phyloP scores from a whole-genome alignment of 2,797 vertebrate species.

The Oryzias sinensis region DNA sequence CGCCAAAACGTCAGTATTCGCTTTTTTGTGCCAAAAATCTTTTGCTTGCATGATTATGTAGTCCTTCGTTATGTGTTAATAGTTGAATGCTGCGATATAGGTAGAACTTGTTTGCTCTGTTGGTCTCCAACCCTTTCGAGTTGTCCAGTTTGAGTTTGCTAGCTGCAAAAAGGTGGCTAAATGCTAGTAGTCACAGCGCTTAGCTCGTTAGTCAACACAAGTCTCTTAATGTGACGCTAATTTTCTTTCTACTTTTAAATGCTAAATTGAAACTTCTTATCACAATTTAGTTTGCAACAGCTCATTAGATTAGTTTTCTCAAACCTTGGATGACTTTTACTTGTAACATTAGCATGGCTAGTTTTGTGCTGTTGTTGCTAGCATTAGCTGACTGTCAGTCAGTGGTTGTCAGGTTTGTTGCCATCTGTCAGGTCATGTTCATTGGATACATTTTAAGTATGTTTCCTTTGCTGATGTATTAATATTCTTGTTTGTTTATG shows the following conservation, averaged over 20 bases:
- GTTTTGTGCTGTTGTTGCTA: constrained; percentile 37
- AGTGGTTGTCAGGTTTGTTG: constrained; percentile 29
- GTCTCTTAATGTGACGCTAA: neutral
- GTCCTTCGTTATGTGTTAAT: fast-evolving
- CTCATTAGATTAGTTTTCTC: neutral
- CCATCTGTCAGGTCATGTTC: constrained; percentile 24
- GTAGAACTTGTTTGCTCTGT: neutral
- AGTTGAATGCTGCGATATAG: fast-evolving
- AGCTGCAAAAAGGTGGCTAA: constrained; percentile 40
- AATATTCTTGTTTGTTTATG: fast-evolving
- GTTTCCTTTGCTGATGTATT: neutral
- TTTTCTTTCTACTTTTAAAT: fast-evolving
- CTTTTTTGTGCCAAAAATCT: constrained; percentile 17
- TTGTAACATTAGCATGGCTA: constrained; percentile 20
- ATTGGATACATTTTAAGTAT: neutral
- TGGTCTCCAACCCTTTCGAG: constrained; percentile 6
- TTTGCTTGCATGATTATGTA: fast-evolving
- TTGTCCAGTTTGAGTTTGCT: constrained; percentile 42
- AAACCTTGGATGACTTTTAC: neutral
- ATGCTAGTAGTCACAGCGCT: constrained; percentile 15
- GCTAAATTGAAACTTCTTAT: fast-evolving
- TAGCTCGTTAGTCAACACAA: neutral
- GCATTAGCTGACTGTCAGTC: constrained; percentile 20
- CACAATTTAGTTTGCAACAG: fast-evolving
- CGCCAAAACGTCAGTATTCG: constrained; percentile 67